phyloP scores from a whole-genome alignment of 2,797 vertebrate species.

The Coccyzus lansbergi region DNA sequence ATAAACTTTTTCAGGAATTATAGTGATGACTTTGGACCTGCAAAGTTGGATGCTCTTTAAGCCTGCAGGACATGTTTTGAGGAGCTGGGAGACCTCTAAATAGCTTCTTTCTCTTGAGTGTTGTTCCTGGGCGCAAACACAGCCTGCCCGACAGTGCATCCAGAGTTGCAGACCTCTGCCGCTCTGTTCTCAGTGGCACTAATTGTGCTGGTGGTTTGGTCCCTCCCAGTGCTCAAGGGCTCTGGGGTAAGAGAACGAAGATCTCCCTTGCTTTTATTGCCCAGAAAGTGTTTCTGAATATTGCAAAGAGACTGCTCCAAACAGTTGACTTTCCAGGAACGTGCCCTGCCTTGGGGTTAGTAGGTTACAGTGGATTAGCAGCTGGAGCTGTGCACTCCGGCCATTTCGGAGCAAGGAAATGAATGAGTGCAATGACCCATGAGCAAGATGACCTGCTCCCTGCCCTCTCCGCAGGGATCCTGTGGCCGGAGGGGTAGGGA shows the following conservation, averaged over 20 bases:
- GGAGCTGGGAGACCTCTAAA: not conserved
- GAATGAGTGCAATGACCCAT: not conserved
- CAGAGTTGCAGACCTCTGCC: not conserved
- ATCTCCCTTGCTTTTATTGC: not conserved
- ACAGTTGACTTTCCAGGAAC: not conserved
- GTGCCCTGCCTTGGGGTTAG: not conserved
- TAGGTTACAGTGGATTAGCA: not conserved
- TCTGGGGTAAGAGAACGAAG: not conserved
- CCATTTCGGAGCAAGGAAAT: not conserved
- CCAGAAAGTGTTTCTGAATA: not conserved
- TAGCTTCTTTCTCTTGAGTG: not conserved
- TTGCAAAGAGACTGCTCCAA: not conserved
- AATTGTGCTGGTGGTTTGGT: not conserved
- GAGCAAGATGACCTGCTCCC: not conserved
- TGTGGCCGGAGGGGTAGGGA: not conserved
- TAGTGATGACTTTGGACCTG: not conserved
- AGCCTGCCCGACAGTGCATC: not conserved
- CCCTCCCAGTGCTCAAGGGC: not conserved
- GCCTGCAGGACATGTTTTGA: not conserved
- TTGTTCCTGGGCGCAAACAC: not conserved
- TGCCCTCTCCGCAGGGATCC: not conserved
- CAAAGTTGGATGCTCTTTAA: not conserved
- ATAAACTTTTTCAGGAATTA: not conserved
- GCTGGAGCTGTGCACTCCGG: not conserved
- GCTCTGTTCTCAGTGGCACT: accelerated